A percentile compares a stretch with the other conserved stretches of the same genome.
Conservation (phyloP, 2,113 vertebrate species). For the Aphyosemion australe region DNA sequence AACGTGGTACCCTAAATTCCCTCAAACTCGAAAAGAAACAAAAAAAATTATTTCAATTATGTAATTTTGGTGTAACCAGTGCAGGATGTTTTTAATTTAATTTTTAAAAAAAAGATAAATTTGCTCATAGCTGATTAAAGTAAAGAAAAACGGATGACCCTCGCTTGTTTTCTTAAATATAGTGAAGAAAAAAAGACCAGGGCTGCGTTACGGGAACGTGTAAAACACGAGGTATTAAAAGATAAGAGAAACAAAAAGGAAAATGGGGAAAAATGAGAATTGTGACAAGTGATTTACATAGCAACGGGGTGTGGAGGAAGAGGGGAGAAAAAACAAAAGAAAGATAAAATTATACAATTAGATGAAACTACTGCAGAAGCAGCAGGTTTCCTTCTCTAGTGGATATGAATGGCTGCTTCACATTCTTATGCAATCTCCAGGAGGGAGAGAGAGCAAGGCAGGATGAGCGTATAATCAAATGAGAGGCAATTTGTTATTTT, state of each 20-base stretch:
- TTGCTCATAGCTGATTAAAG: too few relatives aligned
- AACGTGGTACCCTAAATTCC: too few relatives aligned
- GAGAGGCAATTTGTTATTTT: conserved; percentile 77
- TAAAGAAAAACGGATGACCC: not conserved
- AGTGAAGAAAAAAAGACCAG: conserved; percentile 28
- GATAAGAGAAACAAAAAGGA: conserved; percentile 16
- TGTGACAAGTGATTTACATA: conserved; percentile 15
- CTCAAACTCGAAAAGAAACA: too few relatives aligned
- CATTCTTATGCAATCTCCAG: conserved; percentile 57
- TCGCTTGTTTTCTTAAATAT: too few relatives aligned
- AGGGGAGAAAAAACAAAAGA: conserved; percentile 2
- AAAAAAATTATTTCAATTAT: too few relatives aligned
- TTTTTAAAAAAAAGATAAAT: not conserved
- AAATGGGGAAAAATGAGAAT: conserved; percentile 6
- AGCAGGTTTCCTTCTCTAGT: conserved; percentile 66
- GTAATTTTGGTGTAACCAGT: not conserved
- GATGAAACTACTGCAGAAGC: conserved; percentile 53
- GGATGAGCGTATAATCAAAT: conserved; percentile 66
- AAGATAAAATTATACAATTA: conserved; percentile 36
- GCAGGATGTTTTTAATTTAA: not conserved
- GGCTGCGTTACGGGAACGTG: conserved; percentile 23
- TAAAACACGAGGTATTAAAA: conserved; percentile 11
- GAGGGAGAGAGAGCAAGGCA: conserved; percentile 27
- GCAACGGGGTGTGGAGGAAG: conserved; percentile 5
- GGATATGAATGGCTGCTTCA: conserved; percentile 61